A percentile compares a stretch with the other conserved stretches of the same genome.
Evolutionary conservation across 2,888 invertebrate genomes (phyloP).

Genomic region (Falcaria lacertinaria): DNA sequence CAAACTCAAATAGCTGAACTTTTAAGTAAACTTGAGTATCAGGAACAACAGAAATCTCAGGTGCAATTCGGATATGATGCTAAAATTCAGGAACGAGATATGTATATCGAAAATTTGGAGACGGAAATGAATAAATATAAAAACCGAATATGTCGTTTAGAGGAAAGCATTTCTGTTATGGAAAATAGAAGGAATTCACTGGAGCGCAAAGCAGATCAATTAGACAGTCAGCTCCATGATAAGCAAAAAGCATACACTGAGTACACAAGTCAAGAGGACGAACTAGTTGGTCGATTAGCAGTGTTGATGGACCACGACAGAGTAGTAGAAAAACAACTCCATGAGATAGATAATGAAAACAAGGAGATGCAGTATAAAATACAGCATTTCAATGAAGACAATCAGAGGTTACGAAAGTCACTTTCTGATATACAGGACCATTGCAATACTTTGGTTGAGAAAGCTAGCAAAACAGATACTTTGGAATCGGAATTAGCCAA

Average conservation of each 20-base stretch:
- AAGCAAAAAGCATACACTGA: constrained; percentile 80
- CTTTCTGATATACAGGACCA: constrained; percentile 64
- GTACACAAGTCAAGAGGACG: constrained; percentile 81
- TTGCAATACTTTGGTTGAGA: constrained; percentile 49
- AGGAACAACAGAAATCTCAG: constrained; percentile 57
- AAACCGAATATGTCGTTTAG: constrained; percentile 81
- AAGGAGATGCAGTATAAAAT: constrained; percentile 76
- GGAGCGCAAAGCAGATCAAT: constrained; percentile 80
- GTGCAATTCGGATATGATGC: constrained; percentile 78
- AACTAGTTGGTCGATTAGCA: constrained; percentile 81
- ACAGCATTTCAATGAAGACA: constrained; percentile 71
- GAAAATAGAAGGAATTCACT: constrained; percentile 81
- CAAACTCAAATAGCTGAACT: constrained; percentile 55
- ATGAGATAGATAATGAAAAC: constrained; percentile 79
- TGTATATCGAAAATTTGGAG: constrained; percentile 86
- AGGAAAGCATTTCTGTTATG: constrained; percentile 82
- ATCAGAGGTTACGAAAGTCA: constrained; percentile 66
- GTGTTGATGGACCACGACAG: constrained; percentile 82
- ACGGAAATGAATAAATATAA: constrained; percentile 82
- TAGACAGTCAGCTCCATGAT: constrained; percentile 80
- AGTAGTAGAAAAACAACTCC: constrained; percentile 81
- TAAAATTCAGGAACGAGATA: constrained; percentile 86
- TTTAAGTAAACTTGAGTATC: constrained; percentile 45
- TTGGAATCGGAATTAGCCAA: constrained; percentile 48
- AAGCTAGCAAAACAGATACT: constrained; percentile 49